Evolutionary conservation across 2,113 vertebrate species (phyloP), one percentile per base, ranked within the genome.

Genomic region (Trogon melanurus): DNA sequence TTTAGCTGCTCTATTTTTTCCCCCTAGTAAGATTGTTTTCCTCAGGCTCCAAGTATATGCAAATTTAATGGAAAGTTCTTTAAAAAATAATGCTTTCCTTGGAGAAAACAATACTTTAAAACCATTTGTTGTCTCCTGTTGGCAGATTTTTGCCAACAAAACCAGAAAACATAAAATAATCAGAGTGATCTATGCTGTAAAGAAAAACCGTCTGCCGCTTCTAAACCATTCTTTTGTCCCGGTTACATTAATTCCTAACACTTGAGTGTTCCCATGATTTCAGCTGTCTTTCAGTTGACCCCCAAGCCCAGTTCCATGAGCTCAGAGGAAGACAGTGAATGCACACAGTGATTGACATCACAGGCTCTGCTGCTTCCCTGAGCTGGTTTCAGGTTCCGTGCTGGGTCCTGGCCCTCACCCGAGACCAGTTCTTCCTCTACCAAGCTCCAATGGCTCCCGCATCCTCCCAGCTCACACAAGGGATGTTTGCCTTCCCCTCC

Each of bases 41-140:
- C 95, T 94, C 93, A 89, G 89, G 74, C 78, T 94, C 74, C 75
- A 81, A 84, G 76, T 60, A 81, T 93, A 97, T 96, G 94, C 85
- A 95, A 87, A 92, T 95, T 97, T 97, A 91, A 94, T 89, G 44
- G 88, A 84, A 81, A 96, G 57, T 82, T 96, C 86, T 94, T 97
- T 94, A 85, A 95, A 89, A 93, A 91, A 84, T 41, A 92, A 96
- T 57, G 79, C 36, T 92, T 95, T 96, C 76, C 83, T 88, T 78
- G 70, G 58, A 87, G 80, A 82, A 91, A 93, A 74, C 34, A 72
- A 3, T 45, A 84, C 70, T 80, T 96, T 96, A 93, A 97, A 97
- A 96, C 58, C 44, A 75, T 91, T 41, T 87, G 41, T 93, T 93
- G 61, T 84, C 79, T 86, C 61, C 45, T 32, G 13, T 11, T 65